These are phyloP conservation scores for Cepaea hortensis DNA, from an alignment of 2,888 invertebrate species.

Conservation along the genomic window DNA sequence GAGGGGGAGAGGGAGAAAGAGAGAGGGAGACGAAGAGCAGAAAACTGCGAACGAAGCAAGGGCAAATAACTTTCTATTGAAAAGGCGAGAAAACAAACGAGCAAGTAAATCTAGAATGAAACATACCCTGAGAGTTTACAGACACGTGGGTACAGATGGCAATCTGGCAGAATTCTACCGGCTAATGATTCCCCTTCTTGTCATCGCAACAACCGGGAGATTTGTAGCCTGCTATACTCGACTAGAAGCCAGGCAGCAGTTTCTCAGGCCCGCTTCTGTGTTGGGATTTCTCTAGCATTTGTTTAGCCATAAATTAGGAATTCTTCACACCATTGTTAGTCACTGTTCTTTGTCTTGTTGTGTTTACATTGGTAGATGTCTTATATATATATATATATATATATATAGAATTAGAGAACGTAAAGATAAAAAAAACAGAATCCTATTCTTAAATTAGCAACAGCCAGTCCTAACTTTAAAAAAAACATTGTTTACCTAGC, in stretches of 20 bases:
- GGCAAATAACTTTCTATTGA: neutral
- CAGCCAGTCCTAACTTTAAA: too few relatives aligned
- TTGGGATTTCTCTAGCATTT: neutral
- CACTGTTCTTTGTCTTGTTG: too few relatives aligned
- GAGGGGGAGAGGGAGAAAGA: neutral
- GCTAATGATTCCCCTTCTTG: constrained; percentile 1
- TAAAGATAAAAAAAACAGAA: too few relatives aligned
- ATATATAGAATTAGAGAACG: too few relatives aligned
- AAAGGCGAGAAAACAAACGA: too few relatives aligned
- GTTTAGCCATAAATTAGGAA: neutral
- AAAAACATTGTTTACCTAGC: too few relatives aligned
- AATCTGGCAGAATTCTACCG: constrained; percentile 17
- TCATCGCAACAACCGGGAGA: constrained; percentile 4
- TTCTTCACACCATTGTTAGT: too few relatives aligned
- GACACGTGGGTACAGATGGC: constrained; percentile 18
- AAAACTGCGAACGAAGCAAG: neutral
- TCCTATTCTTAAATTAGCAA: too few relatives aligned
- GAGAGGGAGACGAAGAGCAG: neutral
- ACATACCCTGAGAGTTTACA: neutral
- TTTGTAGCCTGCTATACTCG: constrained; percentile 8
- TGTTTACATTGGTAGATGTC: too few relatives aligned
- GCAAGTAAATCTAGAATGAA: neutral
- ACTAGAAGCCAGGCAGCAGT: neutral
- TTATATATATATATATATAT: too few relatives aligned
- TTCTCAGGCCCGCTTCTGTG: neutral